phyloP scores from a whole-genome alignment of 1,140 invertebrate species.

The Oreohelix idahoensis region DNA sequence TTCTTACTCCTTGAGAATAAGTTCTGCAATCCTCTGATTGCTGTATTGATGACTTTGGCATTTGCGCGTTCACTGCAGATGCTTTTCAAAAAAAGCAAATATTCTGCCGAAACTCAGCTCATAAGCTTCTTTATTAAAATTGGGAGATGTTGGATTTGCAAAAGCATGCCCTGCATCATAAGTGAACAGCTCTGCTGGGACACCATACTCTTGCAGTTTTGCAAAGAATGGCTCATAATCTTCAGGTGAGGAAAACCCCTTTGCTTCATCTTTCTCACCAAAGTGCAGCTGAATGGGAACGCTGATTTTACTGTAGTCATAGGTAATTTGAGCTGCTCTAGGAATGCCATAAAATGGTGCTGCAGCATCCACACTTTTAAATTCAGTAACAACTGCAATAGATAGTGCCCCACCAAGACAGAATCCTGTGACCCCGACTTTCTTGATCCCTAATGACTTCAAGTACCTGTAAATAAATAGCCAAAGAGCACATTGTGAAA shows the following conservation, averaged over 20 bases:
- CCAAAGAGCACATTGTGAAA: no score
- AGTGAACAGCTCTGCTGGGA: constrained; percentile 36
- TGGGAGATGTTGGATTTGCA: constrained; percentile 39
- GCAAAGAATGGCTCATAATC: constrained; percentile 43
- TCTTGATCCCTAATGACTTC: constrained; percentile 32
- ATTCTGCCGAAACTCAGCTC: constrained; percentile 35
- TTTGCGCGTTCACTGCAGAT: constrained; percentile 24
- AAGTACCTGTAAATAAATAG: constrained; percentile 16
- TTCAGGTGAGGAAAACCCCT: constrained; percentile 46
- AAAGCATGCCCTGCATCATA: constrained; percentile 49
- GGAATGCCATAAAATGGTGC: constrained; percentile 69
- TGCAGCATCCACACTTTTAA: constrained; percentile 56
- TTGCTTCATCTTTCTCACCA: constrained; percentile 56
- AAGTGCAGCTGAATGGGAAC: constrained; percentile 68
- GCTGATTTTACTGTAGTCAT: constrained; percentile 61
- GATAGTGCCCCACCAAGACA: constrained; percentile 67
- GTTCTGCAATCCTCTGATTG: no score
- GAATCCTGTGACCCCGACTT: constrained; percentile 67
- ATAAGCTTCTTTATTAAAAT: constrained; percentile 36
- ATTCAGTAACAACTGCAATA: constrained; percentile 55
- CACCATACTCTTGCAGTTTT: constrained; percentile 39
- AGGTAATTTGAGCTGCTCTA: constrained; percentile 33
- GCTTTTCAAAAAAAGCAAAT: constrained; percentile 38
- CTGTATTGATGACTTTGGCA: no score
- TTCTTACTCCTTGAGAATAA: no score